Conservation (phyloP, 2,113 vertebrate species). For the Otus sunia region DNA sequence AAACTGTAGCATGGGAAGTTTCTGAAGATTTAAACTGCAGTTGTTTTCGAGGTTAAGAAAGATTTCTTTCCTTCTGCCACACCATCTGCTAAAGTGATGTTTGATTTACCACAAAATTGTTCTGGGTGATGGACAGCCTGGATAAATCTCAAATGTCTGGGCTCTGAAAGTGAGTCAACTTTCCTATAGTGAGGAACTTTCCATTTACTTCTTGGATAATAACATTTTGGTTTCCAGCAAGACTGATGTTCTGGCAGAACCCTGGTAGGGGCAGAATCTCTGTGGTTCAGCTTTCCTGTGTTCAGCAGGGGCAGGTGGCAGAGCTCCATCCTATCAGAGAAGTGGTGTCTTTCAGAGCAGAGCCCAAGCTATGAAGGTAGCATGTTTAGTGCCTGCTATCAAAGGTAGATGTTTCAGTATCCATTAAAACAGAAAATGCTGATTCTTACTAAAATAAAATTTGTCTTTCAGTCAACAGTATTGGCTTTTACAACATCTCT, state of each 20-base stretch:
- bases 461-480: neutral
- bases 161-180: conserved; percentile 19
- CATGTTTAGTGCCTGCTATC: neutral
- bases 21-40: neutral
- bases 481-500: neutral
- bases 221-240: neutral
- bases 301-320: neutral
- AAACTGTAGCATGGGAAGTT: neutral
- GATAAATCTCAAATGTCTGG: conserved; percentile 12
- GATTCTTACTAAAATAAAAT: neutral
- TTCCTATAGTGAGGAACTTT: conserved; percentile 9
- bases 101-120: conserved; percentile 33
- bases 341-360: neutral
- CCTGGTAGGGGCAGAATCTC: neutral
- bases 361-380: neutral
- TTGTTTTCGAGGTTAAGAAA: conserved; percentile 48
- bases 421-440: neutral
- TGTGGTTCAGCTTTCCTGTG: neutral
- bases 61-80: conserved; percentile 32
- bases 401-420: neutral
- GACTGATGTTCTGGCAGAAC: neutral
- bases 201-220: neutral
- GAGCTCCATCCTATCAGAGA: neutral
- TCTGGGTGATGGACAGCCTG: conserved; percentile 42
- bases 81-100: conserved; percentile 30